Conservation (phyloP, 2,113 vertebrate genomes). For the Epinephelus moara region DNA sequence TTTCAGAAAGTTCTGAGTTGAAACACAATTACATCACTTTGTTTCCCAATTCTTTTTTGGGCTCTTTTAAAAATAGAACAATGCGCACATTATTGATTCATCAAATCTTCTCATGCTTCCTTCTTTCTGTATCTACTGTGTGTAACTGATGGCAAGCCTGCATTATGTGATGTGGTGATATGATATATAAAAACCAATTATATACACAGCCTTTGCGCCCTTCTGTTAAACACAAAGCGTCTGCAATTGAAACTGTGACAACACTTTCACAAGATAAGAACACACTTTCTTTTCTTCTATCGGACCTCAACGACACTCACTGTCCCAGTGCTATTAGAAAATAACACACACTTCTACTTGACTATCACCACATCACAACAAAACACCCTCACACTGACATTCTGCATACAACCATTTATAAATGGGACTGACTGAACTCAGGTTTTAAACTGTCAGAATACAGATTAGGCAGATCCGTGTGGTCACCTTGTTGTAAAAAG, state of each 20-base stretch:
- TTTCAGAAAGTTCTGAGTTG: background rate
- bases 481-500: constrained; percentile 4
- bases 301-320: background rate
- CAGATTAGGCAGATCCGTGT: background rate
- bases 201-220: background rate
- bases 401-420: background rate
- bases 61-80: background rate
- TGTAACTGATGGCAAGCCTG: background rate
- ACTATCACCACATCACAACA: background rate
- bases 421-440: background rate
- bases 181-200: background rate
- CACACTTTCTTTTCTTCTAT: background rate
- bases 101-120: background rate
- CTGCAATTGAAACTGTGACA: background rate
- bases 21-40: background rate
- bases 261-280: background rate
- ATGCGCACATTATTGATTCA: background rate
- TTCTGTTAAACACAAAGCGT: background rate
- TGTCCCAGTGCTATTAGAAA: background rate
- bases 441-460: background rate
- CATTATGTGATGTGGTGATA: background rate
- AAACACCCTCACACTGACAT: background rate
- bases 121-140: constrained; percentile 10
- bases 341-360: background rate
- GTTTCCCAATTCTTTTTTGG: background rate